A percentile compares a stretch with the other conserved stretches of the same genome.
Evolutionary conservation across 2,797 vertebrate species (phyloP).

Genomic region (Craterocephalus amniculus): DNA sequence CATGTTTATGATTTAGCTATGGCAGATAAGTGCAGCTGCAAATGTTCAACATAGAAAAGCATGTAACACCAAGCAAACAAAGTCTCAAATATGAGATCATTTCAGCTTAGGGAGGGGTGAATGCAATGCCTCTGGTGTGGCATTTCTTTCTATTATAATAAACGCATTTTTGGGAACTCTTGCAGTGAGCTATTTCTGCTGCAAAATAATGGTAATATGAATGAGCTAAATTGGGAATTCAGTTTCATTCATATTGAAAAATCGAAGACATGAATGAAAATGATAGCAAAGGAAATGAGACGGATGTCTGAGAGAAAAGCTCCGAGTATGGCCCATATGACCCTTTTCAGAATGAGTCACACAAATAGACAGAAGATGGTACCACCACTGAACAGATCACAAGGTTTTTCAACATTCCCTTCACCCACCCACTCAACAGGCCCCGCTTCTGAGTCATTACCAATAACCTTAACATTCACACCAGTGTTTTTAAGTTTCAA

Average conservation of each 20-base stretch:
- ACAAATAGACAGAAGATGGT: slow-evolving; percentile 12
- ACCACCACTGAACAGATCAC: slow-evolving; percentile 9
- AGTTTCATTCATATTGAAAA: slow-evolving; percentile 38
- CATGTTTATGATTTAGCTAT: background rate
- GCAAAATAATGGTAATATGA: background rate
- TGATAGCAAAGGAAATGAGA: slow-evolving; percentile 33
- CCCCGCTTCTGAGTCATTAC: slow-evolving; percentile 13
- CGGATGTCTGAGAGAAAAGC: slow-evolving; percentile 13
- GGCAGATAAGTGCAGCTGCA: background rate
- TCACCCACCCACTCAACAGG: slow-evolving; percentile 32
- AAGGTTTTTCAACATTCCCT: slow-evolving; percentile 2
- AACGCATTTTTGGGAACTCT: background rate
- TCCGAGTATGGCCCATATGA: slow-evolving; percentile 25
- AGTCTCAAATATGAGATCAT: background rate
- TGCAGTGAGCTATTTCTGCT: background rate
- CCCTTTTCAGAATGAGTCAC: slow-evolving; percentile 62
- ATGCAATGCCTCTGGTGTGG: background rate
- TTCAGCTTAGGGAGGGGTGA: background rate
- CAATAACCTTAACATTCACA: slow-evolving; percentile 4
- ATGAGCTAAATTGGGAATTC: slow-evolving; percentile 3
- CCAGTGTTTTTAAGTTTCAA: slow-evolving; percentile 5
- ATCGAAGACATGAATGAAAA: slow-evolving; percentile 48
- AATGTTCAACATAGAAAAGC: background rate
- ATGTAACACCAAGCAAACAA: background rate
- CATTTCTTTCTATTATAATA: background rate